Conservation (phyloP, 2,888 invertebrate genomes). For the Zhuqinia jingwanae region DNA sequence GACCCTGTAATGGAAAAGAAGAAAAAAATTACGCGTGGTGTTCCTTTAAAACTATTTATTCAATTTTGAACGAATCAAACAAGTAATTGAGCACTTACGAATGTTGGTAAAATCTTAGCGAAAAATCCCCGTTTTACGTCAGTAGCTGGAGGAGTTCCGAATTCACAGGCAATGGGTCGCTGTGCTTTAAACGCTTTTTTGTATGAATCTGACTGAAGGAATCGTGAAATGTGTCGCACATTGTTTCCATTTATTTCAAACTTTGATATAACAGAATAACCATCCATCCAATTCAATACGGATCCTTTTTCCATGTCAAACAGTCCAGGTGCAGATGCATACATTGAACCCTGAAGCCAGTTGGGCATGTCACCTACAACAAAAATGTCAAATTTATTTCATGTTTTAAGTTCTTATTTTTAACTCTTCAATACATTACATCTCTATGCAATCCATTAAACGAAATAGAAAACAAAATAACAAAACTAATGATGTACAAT, state of each 20-base stretch:
- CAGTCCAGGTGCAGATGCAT: conserved; percentile 82
- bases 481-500: too few species aligned
- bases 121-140: conserved; percentile 80
- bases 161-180: conserved; percentile 81
- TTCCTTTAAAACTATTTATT: too few species aligned
- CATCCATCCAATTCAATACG: conserved; percentile 82
- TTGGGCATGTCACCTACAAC: conserved; percentile 81
- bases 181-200: conserved; percentile 81
- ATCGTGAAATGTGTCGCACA: conserved; percentile 80
- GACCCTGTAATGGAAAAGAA: conserved; percentile 74
- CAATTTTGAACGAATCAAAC: conserved; percentile 80
- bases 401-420: too few species aligned
- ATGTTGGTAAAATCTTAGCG: conserved; percentile 69
- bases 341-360: conserved; percentile 81
- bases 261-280: conserved; percentile 81
- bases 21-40: too few species aligned
- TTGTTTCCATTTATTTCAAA: conserved; percentile 81
- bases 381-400: background rate
- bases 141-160: conserved; percentile 82
- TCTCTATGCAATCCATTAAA: too few species aligned
- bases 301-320: conserved; percentile 81
- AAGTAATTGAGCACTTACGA: conserved; percentile 72
- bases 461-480: too few species aligned
- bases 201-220: conserved; percentile 82
- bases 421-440: too few species aligned